phyloP scores from a whole-genome alignment of 2,113 vertebrate genomes.

The Orientallactaga bullata region DNA sequence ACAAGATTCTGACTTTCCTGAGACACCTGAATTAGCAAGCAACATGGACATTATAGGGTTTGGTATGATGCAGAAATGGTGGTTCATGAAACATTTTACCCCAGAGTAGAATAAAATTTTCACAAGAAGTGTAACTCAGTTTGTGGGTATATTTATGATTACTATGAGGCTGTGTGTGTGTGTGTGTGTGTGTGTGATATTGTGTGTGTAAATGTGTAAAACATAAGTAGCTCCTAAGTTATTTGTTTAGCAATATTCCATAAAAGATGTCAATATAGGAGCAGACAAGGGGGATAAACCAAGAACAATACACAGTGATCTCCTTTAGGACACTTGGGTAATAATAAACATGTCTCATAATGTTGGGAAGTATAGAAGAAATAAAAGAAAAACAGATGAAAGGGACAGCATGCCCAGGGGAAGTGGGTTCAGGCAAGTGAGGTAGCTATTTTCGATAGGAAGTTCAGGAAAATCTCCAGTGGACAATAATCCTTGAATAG shows the following conservation, averaged over 20 bases:
- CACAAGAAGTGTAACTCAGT: background rate
- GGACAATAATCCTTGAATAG: background rate
- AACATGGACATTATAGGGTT: background rate
- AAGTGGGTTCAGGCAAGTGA: fast-evolving
- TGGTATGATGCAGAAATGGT: background rate
- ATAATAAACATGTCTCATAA: background rate
- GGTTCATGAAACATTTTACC: background rate
- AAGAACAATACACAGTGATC: background rate
- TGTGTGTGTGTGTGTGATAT: background rate
- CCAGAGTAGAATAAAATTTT: background rate
- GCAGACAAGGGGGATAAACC: background rate
- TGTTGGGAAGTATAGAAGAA: background rate
- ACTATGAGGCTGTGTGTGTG: background rate
- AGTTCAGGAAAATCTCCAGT: background rate
- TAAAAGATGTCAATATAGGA: background rate
- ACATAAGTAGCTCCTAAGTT: background rate
- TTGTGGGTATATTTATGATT: background rate
- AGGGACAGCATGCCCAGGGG: background rate
- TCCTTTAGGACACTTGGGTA: background rate
- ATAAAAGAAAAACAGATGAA: background rate
- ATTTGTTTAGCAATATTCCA: background rate
- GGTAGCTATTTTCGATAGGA: background rate
- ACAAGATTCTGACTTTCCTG: background rate
- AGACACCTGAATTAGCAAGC: background rate
- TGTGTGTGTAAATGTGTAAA: background rate